Evolutionary conservation across 1,140 invertebrate genomes (phyloP).

Genomic region (Achroia grisella): DNA sequence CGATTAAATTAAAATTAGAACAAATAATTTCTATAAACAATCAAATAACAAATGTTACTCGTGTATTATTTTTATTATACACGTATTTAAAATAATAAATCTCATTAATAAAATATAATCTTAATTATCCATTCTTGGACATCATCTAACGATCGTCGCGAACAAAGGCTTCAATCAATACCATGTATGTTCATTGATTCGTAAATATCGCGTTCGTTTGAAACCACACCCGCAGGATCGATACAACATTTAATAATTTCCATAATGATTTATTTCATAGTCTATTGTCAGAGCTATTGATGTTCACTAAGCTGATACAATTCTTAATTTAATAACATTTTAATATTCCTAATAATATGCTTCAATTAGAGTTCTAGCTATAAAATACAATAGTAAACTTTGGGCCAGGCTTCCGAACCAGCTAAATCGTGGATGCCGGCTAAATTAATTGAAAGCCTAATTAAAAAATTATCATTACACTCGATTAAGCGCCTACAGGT

Average conservation of each 20-base stretch:
- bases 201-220: no score
- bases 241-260: conserved; percentile 70
- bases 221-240: conserved; percentile 22
- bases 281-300: conserved; percentile 71
- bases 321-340: conserved; percentile 69
- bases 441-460: conserved; percentile 22
- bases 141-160: no score
- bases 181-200: no score
- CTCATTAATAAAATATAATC: no score
- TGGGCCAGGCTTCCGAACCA: conserved; percentile 42
- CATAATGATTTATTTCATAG: conserved; percentile 70
- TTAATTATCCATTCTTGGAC: no score
- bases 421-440: conserved; percentile 27
- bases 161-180: no score
- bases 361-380: conserved; percentile 71
- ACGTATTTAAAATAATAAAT: no score
- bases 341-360: conserved; percentile 70
- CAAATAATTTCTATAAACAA: no score
- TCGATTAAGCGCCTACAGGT: conserved; percentile 12
- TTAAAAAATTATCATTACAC: conserved; percentile 13
- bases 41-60: no score
- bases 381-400: conserved; percentile 64
- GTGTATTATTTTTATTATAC: no score
- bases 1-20: no score
- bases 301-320: conserved; percentile 73